A percentile compares a stretch with the other conserved stretches of the same genome.
phyloP scores from a whole-genome alignment of 2,888 invertebrate species.

The Lordiphosa fenestrarum region DNA sequence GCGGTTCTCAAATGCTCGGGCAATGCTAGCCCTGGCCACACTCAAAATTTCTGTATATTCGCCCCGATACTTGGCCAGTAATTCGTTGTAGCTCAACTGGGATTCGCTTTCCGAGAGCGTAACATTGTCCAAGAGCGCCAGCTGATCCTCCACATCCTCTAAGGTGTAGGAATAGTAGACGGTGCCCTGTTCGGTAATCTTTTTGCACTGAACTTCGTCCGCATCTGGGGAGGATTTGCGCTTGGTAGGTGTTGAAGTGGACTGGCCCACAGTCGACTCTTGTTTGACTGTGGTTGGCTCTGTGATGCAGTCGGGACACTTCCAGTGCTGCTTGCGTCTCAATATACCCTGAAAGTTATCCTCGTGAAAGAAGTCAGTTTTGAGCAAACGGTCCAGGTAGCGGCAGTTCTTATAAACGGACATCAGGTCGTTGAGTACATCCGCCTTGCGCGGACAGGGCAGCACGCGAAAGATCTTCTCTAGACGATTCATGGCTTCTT shows the following conservation, averaged over 20 bases:
- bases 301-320: not conserved
- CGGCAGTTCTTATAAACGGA: conserved; percentile 92
- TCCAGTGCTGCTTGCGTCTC: conserved; percentile 80
- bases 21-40: conserved; percentile 67
- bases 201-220: conserved; percentile 57
- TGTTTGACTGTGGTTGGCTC: conserved; percentile 5
- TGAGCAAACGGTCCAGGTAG: conserved; percentile 91
- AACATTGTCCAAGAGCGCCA: conserved; percentile 3
- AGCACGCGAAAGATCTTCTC: conserved; percentile 90
- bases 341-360: conserved; percentile 89
- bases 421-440: conserved; percentile 89
- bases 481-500: conserved; percentile 87
- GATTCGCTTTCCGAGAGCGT: conserved; percentile 26
- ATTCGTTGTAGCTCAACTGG: conserved; percentile 16
- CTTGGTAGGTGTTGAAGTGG: conserved; percentile 53
- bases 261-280: conserved; percentile 5
- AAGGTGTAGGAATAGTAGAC: conserved; percentile 16
- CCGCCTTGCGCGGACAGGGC: conserved; percentile 87
- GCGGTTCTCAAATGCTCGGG: conserved; percentile 70
- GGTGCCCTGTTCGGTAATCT: conserved; percentile 32
- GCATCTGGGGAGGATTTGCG: conserved; percentile 54
- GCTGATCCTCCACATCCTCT: not conserved
- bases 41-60: conserved; percentile 61
- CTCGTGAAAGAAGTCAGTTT: conserved; percentile 92
- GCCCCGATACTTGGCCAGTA: conserved; percentile 48